Base-by-base conservation (phyloP, 2,113 vertebrate species). In the Halichoerus grypus region DNA sequence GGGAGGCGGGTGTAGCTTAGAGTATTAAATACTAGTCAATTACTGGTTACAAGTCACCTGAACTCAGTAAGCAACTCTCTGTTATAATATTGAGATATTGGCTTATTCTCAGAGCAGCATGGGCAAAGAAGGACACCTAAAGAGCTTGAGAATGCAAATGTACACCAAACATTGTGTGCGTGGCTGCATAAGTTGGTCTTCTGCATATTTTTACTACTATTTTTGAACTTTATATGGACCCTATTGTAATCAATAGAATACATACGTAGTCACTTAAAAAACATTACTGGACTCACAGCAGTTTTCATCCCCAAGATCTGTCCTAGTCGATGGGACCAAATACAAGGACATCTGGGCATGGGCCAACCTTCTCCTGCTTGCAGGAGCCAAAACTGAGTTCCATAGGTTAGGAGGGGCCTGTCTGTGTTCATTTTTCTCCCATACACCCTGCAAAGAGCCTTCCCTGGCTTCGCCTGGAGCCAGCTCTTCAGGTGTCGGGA, bases 341-440 rank as follows among this genome's bases (percentile, higher is more conserved):
- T n/a, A 63, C 77, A 65, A 53, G 46, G n/a, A 26, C 28, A 10
- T 39, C 33, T 67, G 67, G 39, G 15, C 11, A 42, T 7, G 16
- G 46, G 53, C 14, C 55, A 36, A n/a, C 28, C 7, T 36, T 33
- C 22, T 61, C 61, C 67, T 36, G 49, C n/a, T 85, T 51, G 21
- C 59, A 92, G 82, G 65, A 61, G 77, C 36, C 26, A 49, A 42
- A 71, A 80, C 65, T 31, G 39, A 93, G 16, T 79, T 55, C 16
- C 14, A 19, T 49, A n/a, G 31, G 49, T 74, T 65, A 55, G 51
- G 80, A 83, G 88, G 19, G 49, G 39, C 42, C 83, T 77, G 6
- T 85, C 76, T 36, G 91, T n/a, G 13, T 63, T 93, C 51, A 39
- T 93, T 93, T 95, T 89, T 77, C 69, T 95, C 93, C 67, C 59